phyloP scores from a whole-genome alignment of 30 jellyfish, hydroid and myxozoan species.

The Hydra vulgaris region DNA sequence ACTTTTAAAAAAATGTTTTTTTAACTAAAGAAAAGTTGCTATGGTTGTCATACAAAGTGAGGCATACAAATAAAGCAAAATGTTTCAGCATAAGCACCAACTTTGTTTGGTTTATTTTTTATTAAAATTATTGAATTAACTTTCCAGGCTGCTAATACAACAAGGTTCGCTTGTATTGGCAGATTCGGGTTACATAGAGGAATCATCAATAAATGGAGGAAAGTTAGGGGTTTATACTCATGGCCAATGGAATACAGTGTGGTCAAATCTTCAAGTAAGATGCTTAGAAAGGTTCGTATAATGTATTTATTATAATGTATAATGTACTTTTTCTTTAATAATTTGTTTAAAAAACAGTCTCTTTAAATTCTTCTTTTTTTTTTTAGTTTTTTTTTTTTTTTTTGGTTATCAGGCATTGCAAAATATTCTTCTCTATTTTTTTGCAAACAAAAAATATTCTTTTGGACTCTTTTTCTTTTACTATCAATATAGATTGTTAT shows the following conservation, averaged over 20 bases:
- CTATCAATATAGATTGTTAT: neutral
- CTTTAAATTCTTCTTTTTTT: neutral
- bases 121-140: neutral
- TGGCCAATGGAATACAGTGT: conserved; percentile 66
- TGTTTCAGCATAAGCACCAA: no score
- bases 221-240: conserved; percentile 78
- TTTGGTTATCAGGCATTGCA: no score
- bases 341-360: no score
- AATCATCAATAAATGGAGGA: conserved; percentile 67
- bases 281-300: conserved; percentile 49
- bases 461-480: neutral
- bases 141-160: conserved; percentile 18
- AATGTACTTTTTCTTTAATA: no score
- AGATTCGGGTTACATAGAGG: conserved; percentile 78
- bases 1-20: no score
- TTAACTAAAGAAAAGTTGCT: no score
- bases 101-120: neutral
- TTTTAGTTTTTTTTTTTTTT: neutral
- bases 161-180: conserved; percentile 43
- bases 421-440: no score
- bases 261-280: conserved; percentile 59
- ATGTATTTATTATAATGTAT: neutral
- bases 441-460: no score
- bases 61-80: no score
- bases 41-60: no score